Evolutionary conservation across 2,888 invertebrate genomes (phyloP).

Genomic region (Megaustenia siamemsis): DNA sequence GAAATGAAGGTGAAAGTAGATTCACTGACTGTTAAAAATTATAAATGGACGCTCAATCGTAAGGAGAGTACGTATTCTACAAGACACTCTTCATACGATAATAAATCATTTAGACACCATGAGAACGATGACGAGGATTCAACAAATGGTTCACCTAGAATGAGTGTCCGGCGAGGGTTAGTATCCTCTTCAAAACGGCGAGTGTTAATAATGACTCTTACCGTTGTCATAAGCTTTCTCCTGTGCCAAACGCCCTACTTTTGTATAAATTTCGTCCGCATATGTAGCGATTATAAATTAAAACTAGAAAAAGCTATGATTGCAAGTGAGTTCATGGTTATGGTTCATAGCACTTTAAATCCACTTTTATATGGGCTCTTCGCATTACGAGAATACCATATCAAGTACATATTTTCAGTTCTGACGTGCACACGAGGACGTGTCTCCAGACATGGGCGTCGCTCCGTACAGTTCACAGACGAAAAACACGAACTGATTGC

Average conservation of each 20-base stretch:
- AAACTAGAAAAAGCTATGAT: constrained; percentile 66
- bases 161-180: constrained; percentile 69
- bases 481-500: constrained; percentile 31
- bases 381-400: constrained; percentile 62
- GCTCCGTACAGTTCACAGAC: constrained; percentile 11
- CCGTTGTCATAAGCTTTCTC: constrained; percentile 80
- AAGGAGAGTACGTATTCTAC: constrained; percentile 27
- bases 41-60: constrained; percentile 40
- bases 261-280: constrained; percentile 79
- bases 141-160: constrained; percentile 61
- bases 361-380: constrained; percentile 81
- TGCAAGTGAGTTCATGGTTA: constrained; percentile 74
- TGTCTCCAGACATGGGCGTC: not conserved
- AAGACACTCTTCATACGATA: not conserved
- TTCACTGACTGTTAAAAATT: not conserved
- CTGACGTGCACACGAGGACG: constrained; percentile 37
- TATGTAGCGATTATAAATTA: constrained; percentile 77
- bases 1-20: not conserved
- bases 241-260: constrained; percentile 81
- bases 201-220: constrained; percentile 80
- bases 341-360: constrained; percentile 80
- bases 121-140: constrained; percentile 2
- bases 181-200: constrained; percentile 79
- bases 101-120: not conserved
- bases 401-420: constrained; percentile 47